Conservation (phyloP, 2,113 vertebrate genomes). For the Podarcis muralis region DNA sequence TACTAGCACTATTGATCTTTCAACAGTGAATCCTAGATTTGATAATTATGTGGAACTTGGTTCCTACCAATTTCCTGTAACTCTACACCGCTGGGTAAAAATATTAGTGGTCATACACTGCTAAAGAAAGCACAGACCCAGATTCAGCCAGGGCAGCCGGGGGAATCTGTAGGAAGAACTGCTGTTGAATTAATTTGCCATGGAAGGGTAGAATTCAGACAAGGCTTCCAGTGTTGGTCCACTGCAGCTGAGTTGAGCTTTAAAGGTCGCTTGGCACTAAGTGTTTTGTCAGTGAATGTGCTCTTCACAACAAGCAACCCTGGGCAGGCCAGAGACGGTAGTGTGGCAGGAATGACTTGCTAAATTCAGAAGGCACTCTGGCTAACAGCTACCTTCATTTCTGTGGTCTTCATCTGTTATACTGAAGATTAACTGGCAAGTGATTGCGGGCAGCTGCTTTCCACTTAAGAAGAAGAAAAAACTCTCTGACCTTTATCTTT, state of each 20-base stretch:
- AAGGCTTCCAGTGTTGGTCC: slow-evolving; percentile 73
- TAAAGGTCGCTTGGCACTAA: slow-evolving; percentile 69
- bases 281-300: slow-evolving; percentile 71
- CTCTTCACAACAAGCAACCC: slow-evolving; percentile 73
- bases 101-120: slow-evolving; percentile 86
- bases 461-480: slow-evolving; percentile 56
- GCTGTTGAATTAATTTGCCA: slow-evolving; percentile 69
- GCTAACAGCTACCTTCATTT: slow-evolving; percentile 50
- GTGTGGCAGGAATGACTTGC: slow-evolving; percentile 70
- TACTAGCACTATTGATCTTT: slow-evolving; percentile 75
- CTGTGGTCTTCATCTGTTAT: slow-evolving; percentile 50
- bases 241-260: slow-evolving; percentile 69
- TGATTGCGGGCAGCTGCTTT: slow-evolving; percentile 82
- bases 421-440: slow-evolving; percentile 58
- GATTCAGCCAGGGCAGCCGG: slow-evolving; percentile 75
- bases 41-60: slow-evolving; percentile 83
- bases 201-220: slow-evolving; percentile 73
- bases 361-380: slow-evolving; percentile 69
- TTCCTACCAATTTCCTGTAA: slow-evolving; percentile 96
- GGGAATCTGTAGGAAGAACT: slow-evolving; percentile 67
- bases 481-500: slow-evolving; percentile 76
- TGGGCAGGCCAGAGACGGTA: slow-evolving; percentile 72
- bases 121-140: slow-evolving; percentile 82
- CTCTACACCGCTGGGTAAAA: slow-evolving; percentile 92
- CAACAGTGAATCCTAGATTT: slow-evolving; percentile 79